Conservation (phyloP, 35 echinoderm and acorn worm species). For the Eucidaris tribuloides region DNA sequence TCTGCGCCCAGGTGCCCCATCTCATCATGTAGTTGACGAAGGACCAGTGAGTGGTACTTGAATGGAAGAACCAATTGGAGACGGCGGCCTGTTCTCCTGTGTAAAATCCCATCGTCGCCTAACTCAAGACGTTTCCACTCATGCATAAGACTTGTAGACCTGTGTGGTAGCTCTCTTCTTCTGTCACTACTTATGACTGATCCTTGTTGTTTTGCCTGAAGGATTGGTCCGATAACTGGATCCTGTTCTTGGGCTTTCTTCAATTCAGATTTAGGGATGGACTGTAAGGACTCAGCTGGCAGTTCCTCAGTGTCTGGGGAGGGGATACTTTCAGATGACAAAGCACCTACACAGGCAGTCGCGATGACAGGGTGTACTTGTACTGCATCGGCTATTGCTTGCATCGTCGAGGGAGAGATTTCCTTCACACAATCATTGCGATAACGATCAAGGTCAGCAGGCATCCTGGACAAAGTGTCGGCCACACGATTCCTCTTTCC, state of each 20-base stretch:
- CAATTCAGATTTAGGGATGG: background rate
- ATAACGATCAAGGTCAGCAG: background rate
- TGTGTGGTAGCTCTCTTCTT: background rate
- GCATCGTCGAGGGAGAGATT: background rate
- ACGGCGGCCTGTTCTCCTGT: background rate
- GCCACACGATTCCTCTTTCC: background rate
- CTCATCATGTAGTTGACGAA: slow-evolving; percentile 46
- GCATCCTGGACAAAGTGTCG: too few species aligned
- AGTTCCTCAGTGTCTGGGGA: too few species aligned
- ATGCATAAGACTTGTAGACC: slow-evolving; percentile 12
- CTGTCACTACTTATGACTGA: background rate
- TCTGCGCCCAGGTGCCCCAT: slow-evolving; percentile 66
- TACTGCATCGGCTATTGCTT: background rate
- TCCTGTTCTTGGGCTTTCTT: slow-evolving; percentile 6
- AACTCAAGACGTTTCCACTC: slow-evolving; percentile 42
- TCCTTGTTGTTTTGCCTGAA: background rate
- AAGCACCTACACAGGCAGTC: background rate
- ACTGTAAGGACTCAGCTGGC: background rate
- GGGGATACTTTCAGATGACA: background rate
- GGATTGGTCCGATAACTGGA: background rate
- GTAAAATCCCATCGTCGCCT: slow-evolving; percentile 43
- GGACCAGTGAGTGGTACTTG: background rate
- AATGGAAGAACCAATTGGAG: slow-evolving; percentile 47
- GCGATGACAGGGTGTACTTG: background rate
- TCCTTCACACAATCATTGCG: background rate